Evolutionary conservation across 2,888 invertebrate genomes (phyloP).

Genomic region (Dasypolia templi): DNA sequence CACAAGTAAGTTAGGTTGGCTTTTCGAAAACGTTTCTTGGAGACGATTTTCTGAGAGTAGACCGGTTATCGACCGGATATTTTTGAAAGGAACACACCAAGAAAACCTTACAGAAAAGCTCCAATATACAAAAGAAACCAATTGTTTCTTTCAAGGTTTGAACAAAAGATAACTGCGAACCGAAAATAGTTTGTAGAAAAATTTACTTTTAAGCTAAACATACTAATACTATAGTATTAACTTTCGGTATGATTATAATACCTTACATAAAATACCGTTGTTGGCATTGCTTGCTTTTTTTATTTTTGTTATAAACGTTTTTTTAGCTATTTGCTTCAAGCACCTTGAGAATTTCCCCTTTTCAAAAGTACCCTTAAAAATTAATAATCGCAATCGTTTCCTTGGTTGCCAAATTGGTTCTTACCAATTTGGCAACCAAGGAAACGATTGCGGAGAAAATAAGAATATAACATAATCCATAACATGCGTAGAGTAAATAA

Average conservation of each 20-base stretch:
- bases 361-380: constrained; percentile 18
- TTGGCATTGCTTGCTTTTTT: neutral
- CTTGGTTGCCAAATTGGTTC: no score
- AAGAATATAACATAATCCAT: constrained; percentile 48
- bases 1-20: no score
- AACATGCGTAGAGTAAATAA: constrained; percentile 50
- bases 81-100: neutral
- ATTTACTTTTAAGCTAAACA: neutral
- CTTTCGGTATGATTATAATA: constrained; percentile 1
- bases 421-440: no score
- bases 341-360: neutral
- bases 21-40: neutral
- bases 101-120: neutral
- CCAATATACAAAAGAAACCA: neutral
- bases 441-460: constrained; percentile 2
- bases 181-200: neutral
- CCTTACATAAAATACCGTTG: neutral
- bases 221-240: neutral
- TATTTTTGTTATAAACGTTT: neutral
- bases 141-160: neutral
- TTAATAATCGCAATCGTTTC: constrained; percentile 31
- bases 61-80: neutral
- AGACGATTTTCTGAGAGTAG: neutral
- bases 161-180: neutral
- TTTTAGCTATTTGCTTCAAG: neutral